Base-by-base conservation (phyloP, 2,113 vertebrate species). In the Sula dactylatra region DNA sequence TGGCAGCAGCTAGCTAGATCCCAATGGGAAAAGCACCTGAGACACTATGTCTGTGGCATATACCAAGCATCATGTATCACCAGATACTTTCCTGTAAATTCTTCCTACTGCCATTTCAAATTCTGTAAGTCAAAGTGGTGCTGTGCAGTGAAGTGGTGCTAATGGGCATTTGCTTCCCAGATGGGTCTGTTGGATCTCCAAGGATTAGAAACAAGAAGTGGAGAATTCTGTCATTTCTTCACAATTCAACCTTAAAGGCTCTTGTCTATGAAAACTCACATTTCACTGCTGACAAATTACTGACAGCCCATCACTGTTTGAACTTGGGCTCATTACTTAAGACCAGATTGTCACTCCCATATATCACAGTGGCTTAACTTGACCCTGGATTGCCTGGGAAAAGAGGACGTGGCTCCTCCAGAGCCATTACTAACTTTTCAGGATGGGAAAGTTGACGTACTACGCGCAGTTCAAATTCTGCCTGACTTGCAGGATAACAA, bases 1-100 rank as follows among this genome's bases (percentile, higher is more conserved):
- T 92, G 94, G 96, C 92, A 93, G 87, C 87, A 91, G 86, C 54
- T 70, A 66, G 62, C 70, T 58, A 76, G 66, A 92, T 82, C 45
- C 87, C 85, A 56, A 82, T 80, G 92, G 84, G 94, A 95, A 86
- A 92, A 90, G 64, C 92, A 96, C 85, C 87, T 76, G 92, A 95
- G 96, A 88, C 82, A 66, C 49, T 55, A 5, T 62, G 78, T 91
- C 90, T 93, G 90, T 73, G 66, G 85, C 82, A 80, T 42, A 86
- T 32, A 92, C 66, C 62, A 86, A 86, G 78, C 58, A 77, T 16
- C 45, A 47, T 4, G 27, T 4, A 65, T 70, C 50, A 82, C 79
- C 89, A 92, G 88, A 82, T 20, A 71, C 47, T n/a, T 94, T 92
- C 72, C 88, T 91, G 86, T 72, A 94, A 93, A 94, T 47, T 61